These are phyloP conservation scores for Merops nubicus DNA, from an alignment of 2,113 vertebrate genomes.

Conservation along the genomic window DNA sequence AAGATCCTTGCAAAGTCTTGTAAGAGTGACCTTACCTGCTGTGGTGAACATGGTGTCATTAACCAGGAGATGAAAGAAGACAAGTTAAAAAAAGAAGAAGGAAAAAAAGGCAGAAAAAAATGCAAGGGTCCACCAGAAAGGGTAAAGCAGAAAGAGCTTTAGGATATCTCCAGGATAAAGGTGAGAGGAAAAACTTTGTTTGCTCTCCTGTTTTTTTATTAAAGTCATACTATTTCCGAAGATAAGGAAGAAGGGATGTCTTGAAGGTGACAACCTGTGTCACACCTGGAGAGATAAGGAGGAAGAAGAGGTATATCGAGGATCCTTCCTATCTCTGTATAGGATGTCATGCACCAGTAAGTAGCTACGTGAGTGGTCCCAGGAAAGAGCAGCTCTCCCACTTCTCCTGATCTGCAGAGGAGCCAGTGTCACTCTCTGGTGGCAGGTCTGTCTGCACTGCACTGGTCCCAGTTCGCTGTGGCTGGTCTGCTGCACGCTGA, in stretches of 20 bases:
- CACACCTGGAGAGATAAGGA: neutral
- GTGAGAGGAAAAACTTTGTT: neutral
- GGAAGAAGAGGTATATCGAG: neutral
- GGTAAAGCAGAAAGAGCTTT: neutral
- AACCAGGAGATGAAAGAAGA: neutral
- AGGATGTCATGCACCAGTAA: neutral
- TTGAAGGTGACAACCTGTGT: neutral
- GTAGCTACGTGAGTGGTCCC: neutral
- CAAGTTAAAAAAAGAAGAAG: neutral
- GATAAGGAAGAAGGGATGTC: neutral
- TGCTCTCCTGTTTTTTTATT: neutral
- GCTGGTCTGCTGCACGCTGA: neutral
- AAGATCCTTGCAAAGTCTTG: neutral
- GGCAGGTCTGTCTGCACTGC: neutral
- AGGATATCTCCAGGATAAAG: neutral
- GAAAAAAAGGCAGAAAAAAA: neutral
- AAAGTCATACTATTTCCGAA: neutral
- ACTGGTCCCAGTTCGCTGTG: accelerated
- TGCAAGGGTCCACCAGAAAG: neutral
- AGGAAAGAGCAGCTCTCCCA: neutral
- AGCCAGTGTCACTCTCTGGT: neutral
- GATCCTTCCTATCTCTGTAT: neutral
- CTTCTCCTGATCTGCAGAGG: neutral
- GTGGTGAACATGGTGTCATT: neutral
- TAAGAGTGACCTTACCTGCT: neutral